A percentile compares a stretch with the other conserved stretches of the same genome.
Conservation (phyloP, 2,888 invertebrate species). For the Dichetophora obliterata region DNA sequence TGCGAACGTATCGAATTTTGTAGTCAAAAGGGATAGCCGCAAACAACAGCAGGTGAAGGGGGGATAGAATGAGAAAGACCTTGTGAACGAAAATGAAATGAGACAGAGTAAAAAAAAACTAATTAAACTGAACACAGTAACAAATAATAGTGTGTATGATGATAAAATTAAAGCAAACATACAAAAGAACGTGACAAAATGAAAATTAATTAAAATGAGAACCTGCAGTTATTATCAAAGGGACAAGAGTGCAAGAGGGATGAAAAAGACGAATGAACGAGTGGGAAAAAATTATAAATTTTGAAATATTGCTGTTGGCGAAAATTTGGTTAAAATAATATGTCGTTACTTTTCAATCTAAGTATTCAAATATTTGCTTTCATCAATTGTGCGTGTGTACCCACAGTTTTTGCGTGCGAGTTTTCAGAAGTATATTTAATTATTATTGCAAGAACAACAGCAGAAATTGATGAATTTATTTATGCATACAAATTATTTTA, state of each 20-base stretch:
- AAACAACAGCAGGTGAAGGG: background rate
- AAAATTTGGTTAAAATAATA: no score
- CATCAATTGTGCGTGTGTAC: background rate
- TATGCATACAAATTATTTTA: background rate
- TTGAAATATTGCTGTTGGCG: background rate
- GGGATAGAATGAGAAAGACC: background rate
- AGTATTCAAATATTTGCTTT: background rate
- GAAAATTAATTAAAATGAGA: slow-evolving; percentile 10
- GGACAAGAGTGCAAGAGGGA: background rate
- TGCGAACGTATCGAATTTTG: background rate
- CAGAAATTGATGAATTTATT: background rate
- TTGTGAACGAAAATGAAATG: background rate
- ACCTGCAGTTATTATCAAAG: no score
- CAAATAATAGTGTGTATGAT: background rate
- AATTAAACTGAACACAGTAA: background rate
- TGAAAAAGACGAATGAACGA: no score
- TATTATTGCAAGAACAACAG: no score
- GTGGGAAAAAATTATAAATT: no score
- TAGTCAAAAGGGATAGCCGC: background rate
- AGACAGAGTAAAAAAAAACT: background rate
- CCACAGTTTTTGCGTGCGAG: no score
- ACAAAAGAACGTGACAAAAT: slow-evolving; percentile 18
- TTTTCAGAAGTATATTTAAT: background rate
- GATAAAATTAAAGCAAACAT: slow-evolving; percentile 10
- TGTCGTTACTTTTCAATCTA: background rate